A percentile compares a stretch with the other conserved stretches of the same genome.
Evolutionary conservation across 2,888 invertebrate genomes (phyloP).

Genomic region (Dolichomitus sp.): DNA sequence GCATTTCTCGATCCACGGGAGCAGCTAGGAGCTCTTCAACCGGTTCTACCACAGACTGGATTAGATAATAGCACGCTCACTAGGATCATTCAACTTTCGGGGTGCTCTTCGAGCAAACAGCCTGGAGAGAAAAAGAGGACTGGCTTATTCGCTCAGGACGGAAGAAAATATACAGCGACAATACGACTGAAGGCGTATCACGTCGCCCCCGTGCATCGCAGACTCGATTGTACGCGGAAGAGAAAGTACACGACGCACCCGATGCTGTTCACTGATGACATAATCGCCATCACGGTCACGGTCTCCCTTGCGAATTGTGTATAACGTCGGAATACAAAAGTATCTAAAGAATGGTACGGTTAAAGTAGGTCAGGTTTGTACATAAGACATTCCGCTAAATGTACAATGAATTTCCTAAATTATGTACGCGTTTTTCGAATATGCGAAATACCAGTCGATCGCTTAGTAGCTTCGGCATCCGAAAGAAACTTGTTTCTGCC

Average conservation of each 20-base stretch:
- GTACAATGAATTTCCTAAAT: constrained; percentile 13
- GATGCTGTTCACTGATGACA: constrained; percentile 73
- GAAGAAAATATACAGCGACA: background rate
- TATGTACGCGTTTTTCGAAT: constrained; percentile 25
- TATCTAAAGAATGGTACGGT: constrained; percentile 29
- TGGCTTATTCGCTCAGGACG: too few relatives aligned
- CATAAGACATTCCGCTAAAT: constrained; percentile 4
- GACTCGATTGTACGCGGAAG: constrained; percentile 73
- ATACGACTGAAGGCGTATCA: constrained; percentile 9
- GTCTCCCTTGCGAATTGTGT: constrained; percentile 73
- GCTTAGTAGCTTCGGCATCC: constrained; percentile 28
- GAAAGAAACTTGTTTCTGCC: constrained; percentile 33
- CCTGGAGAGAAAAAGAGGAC: background rate
- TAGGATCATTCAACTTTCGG: constrained; percentile 63
- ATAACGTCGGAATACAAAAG: constrained; percentile 42
- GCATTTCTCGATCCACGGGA: constrained; percentile 25
- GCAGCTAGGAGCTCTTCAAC: constrained; percentile 40
- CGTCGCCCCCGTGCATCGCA: constrained; percentile 58
- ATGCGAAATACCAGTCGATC: constrained; percentile 48
- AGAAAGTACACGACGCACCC: constrained; percentile 75
- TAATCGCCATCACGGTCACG: constrained; percentile 80
- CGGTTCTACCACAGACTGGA: constrained; percentile 56
- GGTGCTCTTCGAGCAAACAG: constrained; percentile 41
- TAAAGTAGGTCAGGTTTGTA: constrained; percentile 53
- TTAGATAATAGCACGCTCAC: constrained; percentile 53